A percentile compares a stretch with the other conserved stretches of the same genome.
Conservation (phyloP, 2,113 vertebrate genomes). For the Thomomys bottae region DNA sequence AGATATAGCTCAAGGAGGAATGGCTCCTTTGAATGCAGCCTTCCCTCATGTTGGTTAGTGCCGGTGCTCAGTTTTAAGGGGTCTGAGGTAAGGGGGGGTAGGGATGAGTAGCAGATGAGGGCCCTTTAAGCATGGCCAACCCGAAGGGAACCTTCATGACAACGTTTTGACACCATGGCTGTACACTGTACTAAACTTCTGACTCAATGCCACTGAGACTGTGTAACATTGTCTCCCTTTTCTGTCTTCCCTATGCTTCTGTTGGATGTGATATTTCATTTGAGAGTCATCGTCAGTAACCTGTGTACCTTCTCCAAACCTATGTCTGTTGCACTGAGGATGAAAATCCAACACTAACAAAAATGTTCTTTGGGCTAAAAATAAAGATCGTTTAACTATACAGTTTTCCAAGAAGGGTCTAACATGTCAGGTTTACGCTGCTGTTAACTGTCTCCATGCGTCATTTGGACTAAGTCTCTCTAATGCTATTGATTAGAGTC, state of each 20-base stretch:
- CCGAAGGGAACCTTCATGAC: not conserved
- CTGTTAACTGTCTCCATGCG: slow-evolving; percentile 84
- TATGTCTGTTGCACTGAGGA: slow-evolving; percentile 89
- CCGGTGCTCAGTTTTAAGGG: slow-evolving; percentile 26
- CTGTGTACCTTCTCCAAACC: slow-evolving; percentile 88
- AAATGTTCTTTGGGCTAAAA: slow-evolving; percentile 86
- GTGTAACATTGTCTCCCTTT: slow-evolving; percentile 87
- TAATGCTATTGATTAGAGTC: slow-evolving; percentile 85
- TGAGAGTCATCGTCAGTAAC: slow-evolving; percentile 86
- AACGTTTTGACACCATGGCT: slow-evolving; percentile 41
- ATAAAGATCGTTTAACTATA: slow-evolving; percentile 81
- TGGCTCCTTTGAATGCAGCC: slow-evolving; percentile 73
- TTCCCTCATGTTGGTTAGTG: slow-evolving; percentile 41
- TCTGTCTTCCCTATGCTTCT: slow-evolving; percentile 88
- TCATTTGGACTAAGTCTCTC: slow-evolving; percentile 85
- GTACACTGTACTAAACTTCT: slow-evolving; percentile 81
- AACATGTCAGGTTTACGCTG: slow-evolving; percentile 85
- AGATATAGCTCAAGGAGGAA: slow-evolving; percentile 61
- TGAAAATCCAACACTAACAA: slow-evolving; percentile 85
- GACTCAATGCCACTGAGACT: slow-evolving; percentile 84
- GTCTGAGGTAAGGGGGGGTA: not conserved
- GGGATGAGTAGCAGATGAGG: not conserved
- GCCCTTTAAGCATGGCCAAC: not conserved
- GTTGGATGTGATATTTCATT: slow-evolving; percentile 87
- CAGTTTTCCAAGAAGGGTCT: slow-evolving; percentile 83